Evolutionary conservation across 2,888 invertebrate species (phyloP).

Genomic region (Andrena bucephala): DNA sequence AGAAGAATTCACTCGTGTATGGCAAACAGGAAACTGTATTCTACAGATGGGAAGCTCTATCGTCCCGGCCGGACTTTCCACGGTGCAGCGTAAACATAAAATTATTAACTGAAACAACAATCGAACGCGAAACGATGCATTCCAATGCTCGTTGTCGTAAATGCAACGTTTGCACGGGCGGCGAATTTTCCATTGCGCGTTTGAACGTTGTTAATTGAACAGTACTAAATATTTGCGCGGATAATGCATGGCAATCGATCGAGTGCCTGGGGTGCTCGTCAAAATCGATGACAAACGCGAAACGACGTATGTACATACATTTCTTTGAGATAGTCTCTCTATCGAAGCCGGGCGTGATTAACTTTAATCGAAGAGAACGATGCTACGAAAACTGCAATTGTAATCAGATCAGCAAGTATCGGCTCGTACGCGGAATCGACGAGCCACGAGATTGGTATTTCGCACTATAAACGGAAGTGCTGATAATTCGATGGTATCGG

Average conservation of each 20-base stretch:
- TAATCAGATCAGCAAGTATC: conserved; percentile 19
- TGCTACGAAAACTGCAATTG: conserved; percentile 22
- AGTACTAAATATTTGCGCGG: conserved; percentile 50
- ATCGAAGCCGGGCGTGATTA: not conserved
- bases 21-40: conserved; percentile 9
- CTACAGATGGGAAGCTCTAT: not conserved
- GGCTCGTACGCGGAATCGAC: conserved; percentile 25
- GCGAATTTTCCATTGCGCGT: conserved; percentile 44
- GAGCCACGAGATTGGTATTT: conserved; percentile 52
- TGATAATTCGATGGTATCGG: conserved; percentile 66
- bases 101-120: conserved; percentile 47
- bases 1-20: not conserved
- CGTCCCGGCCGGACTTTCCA: conserved; percentile 17
- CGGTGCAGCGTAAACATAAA: conserved; percentile 42
- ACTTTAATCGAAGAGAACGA: conserved; percentile 21
- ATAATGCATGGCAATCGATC: conserved; percentile 39
- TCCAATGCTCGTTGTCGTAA: conserved; percentile 43
- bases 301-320: not conserved
- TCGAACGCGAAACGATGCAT: conserved; percentile 48
- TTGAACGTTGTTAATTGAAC: conserved; percentile 49
- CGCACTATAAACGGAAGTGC: conserved; percentile 47
- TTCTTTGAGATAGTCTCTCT: not conserved
- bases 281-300: not conserved
- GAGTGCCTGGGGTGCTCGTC: not conserved
- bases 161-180: conserved; percentile 43